A percentile compares a stretch with the other conserved stretches of the same genome.
Evolutionary conservation across 2,888 invertebrate genomes (phyloP).

Genomic region (Euzetes globulus): DNA sequence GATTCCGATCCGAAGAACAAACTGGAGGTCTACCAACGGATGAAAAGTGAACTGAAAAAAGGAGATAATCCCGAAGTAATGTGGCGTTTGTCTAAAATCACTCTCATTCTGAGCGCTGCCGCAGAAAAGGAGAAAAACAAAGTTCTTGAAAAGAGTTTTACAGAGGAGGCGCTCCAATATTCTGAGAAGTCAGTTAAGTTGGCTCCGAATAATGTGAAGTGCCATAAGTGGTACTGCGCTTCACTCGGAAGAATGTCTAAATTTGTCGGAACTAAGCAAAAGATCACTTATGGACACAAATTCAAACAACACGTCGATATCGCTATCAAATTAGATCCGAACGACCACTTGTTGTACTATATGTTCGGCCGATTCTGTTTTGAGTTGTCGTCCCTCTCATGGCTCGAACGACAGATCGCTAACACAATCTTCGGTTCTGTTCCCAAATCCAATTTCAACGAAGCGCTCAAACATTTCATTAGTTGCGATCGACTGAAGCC

Average conservation of each 20-base stretch:
- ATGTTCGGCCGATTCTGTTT: slow-evolving; percentile 63
- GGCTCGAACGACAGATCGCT: slow-evolving; percentile 61
- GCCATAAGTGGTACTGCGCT: slow-evolving; percentile 13
- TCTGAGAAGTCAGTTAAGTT: neutral
- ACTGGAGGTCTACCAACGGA: neutral
- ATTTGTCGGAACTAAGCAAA: slow-evolving; percentile 55
- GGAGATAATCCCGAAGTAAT: neutral
- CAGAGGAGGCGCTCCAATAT: neutral
- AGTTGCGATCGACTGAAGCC: slow-evolving; percentile 53
- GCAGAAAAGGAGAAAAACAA: neutral
- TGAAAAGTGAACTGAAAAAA: neutral
- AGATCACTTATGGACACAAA: slow-evolving; percentile 57
- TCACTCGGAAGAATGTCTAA: slow-evolving; percentile 44
- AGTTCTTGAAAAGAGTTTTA: neutral
- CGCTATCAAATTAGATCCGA: slow-evolving; percentile 57
- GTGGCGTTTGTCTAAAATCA: neutral
- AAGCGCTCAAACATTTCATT: slow-evolving; percentile 54
- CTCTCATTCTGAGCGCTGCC: neutral
- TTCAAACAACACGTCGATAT: slow-evolving; percentile 63
- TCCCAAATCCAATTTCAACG: slow-evolving; percentile 55
- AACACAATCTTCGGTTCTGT: slow-evolving; percentile 58
- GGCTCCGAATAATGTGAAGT: neutral
- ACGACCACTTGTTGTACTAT: slow-evolving; percentile 59
- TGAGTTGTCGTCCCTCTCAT: slow-evolving; percentile 55
- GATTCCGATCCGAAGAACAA: neutral